Percentiles rank a stretch among this genome's conserved stretches.
phyloP scores from a whole-genome alignment of 2,888 invertebrate genomes.

The Agonopterix heracliana region DNA sequence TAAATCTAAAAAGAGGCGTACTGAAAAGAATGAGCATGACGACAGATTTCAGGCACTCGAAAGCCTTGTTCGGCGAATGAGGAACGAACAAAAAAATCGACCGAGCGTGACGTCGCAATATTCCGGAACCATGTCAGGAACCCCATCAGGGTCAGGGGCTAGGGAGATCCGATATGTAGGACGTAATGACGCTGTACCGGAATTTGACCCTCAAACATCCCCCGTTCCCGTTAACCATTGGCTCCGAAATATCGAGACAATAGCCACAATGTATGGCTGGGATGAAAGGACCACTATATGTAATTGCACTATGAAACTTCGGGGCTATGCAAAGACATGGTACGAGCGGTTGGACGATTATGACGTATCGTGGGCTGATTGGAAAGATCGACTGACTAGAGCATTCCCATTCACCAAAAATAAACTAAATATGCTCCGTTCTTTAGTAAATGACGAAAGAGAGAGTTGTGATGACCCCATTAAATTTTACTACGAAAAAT shows the following conservation, averaged over 20 bases:
- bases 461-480: not conserved
- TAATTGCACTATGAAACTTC: not conserved
- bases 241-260: slow-evolving; percentile 1
- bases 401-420: not conserved
- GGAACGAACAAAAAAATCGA: not conserved
- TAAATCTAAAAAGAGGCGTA: no score
- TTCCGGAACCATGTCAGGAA: no score
- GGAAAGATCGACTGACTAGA: not conserved
- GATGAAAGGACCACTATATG: slow-evolving; percentile 1
- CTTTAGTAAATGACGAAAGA: slow-evolving; percentile 2
- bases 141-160: no score
- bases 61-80: not conserved
- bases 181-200: slow-evolving; percentile 1
- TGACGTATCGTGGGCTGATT: not conserved
- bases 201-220: slow-evolving; percentile 1
- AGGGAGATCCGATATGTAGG: not conserved
- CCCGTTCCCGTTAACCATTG: not conserved
- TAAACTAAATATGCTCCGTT: slow-evolving; percentile 3
- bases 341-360: not conserved
- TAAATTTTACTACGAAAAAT: slow-evolving; percentile 1
- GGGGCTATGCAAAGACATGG: not conserved
- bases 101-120: no score
- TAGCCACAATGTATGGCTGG: slow-evolving; percentile 1
- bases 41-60: not conserved
- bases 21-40: no score